These are phyloP conservation scores for Drosophila paracracens DNA, from an alignment of 2,888 invertebrate genomes.

Conservation along the genomic window DNA sequence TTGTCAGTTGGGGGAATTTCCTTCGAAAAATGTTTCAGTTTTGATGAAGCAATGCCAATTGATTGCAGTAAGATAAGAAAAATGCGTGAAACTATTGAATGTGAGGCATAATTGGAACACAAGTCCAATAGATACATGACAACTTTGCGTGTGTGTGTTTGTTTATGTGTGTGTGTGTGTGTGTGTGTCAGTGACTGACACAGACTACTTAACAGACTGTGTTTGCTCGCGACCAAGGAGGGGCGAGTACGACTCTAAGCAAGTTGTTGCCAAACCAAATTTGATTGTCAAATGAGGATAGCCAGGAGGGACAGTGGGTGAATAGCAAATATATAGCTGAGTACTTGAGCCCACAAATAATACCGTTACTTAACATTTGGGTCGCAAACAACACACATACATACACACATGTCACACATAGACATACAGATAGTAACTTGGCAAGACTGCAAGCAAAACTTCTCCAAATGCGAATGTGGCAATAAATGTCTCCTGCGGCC, in stretches of 20 bases:
- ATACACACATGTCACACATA: slow-evolving; percentile 9
- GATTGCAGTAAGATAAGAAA: neutral
- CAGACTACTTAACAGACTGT: slow-evolving; percentile 64
- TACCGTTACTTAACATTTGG: slow-evolving; percentile 77
- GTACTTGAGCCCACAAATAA: slow-evolving; percentile 68
- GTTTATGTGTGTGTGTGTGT: slow-evolving; percentile 15
- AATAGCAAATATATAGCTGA: slow-evolving; percentile 11
- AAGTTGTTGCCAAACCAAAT: slow-evolving; percentile 58
- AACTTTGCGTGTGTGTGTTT: neutral
- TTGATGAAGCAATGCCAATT: neutral
- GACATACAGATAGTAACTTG: slow-evolving; percentile 7
- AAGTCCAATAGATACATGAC: slow-evolving; percentile 32
- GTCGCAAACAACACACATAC: slow-evolving; percentile 50
- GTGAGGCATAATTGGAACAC: neutral
- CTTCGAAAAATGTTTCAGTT: neutral
- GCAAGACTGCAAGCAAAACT: slow-evolving; percentile 36
- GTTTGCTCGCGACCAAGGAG: slow-evolving; percentile 46
- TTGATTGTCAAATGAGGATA: slow-evolving; percentile 62
- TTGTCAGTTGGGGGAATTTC: neutral
- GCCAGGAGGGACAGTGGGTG: neutral
- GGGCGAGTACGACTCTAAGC: slow-evolving; percentile 16
- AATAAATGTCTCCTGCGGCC: slow-evolving; percentile 78
- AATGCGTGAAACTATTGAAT: neutral
- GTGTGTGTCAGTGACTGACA: slow-evolving; percentile 16
- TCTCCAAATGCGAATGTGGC: slow-evolving; percentile 41